Conservation (phyloP, 2,797 vertebrate species). For the Myotis vivesi region DNA sequence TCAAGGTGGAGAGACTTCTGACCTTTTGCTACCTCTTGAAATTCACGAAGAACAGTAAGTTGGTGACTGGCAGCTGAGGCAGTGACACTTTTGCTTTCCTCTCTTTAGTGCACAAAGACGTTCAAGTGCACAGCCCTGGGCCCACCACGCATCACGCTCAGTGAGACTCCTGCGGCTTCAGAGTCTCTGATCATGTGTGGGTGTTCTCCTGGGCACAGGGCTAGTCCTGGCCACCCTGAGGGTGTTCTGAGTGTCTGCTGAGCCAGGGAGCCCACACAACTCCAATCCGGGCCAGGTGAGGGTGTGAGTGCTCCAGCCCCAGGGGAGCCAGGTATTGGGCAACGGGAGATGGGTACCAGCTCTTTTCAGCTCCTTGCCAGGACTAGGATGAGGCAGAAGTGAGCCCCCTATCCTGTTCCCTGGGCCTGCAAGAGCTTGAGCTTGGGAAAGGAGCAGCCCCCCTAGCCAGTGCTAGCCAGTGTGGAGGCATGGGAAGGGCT, state of each 20-base stretch:
- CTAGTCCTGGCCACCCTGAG: background rate
- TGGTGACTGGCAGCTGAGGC: constrained; percentile 89
- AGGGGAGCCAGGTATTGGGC: background rate
- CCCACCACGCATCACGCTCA: background rate
- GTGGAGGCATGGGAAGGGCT: background rate
- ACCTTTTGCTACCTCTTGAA: constrained; percentile 96
- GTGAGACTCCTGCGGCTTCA: background rate
- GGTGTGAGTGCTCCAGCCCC: background rate
- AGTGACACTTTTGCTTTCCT: constrained; percentile 60
- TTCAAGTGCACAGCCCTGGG: background rate
- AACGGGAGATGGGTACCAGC: background rate
- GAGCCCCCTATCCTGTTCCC: constrained; percentile 38
- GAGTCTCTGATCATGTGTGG: background rate
- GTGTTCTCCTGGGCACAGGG: background rate
- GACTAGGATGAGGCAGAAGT: constrained; percentile 57
- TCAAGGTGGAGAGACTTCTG: constrained; percentile 87
- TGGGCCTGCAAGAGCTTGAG: background rate
- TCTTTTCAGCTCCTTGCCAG: background rate
- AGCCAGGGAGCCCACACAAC: background rate
- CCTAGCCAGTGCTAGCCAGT: background rate
- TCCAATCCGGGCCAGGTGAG: background rate
- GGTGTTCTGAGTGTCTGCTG: background rate
- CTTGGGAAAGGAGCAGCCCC: background rate
- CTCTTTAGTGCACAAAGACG: background rate
- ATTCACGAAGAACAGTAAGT: constrained; percentile 90